Base-by-base conservation (phyloP, 2,797 vertebrate genomes). In the Xiphorhynchus erythropygius region DNA sequence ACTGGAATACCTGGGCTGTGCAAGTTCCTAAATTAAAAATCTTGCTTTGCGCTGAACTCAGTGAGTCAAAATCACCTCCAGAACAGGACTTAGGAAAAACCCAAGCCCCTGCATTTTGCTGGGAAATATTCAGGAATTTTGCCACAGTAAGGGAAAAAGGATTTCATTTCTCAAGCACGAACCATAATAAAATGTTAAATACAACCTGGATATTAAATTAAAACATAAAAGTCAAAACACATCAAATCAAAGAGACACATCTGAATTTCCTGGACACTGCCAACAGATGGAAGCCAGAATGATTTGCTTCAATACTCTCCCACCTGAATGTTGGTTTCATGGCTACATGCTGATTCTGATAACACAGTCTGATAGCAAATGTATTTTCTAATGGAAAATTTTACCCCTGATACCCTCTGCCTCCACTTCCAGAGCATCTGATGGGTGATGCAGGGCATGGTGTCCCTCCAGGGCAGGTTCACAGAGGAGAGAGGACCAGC, bases 151-250 rank as follows among this genome's bases (percentile, higher is more conserved):
- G 76, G 63, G 33, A 22, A 79, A 83, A 96, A 76, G 81, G 47
- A 79, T 87, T 87, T 79, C 53, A 79, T 73, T 93, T 89, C 91
- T 83, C 78, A 41, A 82, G 59, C 47, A 50, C 4, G 1, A 68
- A 56, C 39, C 57, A 32, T 46, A 83, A 87, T 70, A 79, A 90
- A 92, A 91, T 9, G 35, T 91, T 94, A 90, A 93, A 83, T 80
- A 71, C 56, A 94, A 94, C 69, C 78, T 91, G 62, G 85, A 86
- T 95, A 95, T 90, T 70, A 91, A 89, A 93, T 93, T 94, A 91
- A 96, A 94, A 91, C 39, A 77, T 73, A 68, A 64, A 94, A 89
- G 87, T 91, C 93, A 94, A 95, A 94, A 91, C 90, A 89, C 4
- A 14, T 75, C 89, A 89, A 92, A 91, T 83, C 75, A 68, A 60